Evolutionary conservation across 1,140 invertebrate genomes (phyloP).

Genomic region (Zaprionus tsacasi): DNA sequence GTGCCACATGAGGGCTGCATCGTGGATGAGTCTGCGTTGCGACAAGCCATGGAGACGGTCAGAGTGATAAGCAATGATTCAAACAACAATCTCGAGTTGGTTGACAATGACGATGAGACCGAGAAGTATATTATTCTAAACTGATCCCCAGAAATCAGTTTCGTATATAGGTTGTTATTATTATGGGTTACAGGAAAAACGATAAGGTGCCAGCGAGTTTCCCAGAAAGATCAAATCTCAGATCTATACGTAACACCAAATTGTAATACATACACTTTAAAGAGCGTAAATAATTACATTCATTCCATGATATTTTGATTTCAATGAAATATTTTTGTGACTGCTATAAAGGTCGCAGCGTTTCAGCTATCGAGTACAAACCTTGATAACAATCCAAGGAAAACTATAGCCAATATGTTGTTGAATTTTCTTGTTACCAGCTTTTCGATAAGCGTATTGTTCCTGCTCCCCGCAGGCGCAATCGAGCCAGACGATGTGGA

Average conservation of each 20-base stretch:
- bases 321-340: neutral
- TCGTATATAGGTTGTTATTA: too few species aligned
- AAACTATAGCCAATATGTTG: neutral
- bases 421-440: neutral
- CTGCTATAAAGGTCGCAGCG: neutral
- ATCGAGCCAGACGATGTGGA: neutral
- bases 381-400: neutral
- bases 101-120: neutral
- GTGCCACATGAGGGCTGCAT: neutral
- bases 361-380: neutral
- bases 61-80: neutral
- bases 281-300: neutral
- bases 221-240: too few species aligned
- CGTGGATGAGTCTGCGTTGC: neutral
- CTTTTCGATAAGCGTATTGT: neutral
- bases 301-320: neutral
- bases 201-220: too few species aligned
- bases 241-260: too few species aligned
- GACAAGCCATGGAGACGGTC: constrained; percentile 17
- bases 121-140: neutral
- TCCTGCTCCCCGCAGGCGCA: neutral
- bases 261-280: too few species aligned
- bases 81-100: neutral
- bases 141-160: neutral
- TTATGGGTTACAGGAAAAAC: neutral